phyloP scores from a whole-genome alignment of 1,140 invertebrate genomes.

The Acromyrmex echinatior region DNA sequence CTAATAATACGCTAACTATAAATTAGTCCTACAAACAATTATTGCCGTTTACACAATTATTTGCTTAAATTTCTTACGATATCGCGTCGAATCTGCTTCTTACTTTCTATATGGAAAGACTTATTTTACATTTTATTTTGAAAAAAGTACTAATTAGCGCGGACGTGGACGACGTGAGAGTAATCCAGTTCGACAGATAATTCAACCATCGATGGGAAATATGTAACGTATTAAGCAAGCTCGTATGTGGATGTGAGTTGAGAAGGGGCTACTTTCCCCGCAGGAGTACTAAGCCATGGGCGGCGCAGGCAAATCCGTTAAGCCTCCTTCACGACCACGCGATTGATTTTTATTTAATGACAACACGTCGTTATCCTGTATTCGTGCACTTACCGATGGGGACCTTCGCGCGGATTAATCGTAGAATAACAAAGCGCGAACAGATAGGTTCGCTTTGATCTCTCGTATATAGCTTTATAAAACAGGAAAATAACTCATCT shows the following conservation, averaged over 20 bases:
- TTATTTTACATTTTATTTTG: constrained; percentile 20
- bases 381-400: constrained; percentile 84
- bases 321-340: constrained; percentile 85
- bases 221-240: constrained; percentile 56
- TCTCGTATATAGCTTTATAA: constrained; percentile 37
- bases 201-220: constrained; percentile 37
- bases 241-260: constrained; percentile 44
- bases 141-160: constrained; percentile 46
- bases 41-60: not conserved
- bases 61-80: constrained; percentile 13
- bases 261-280: constrained; percentile 65
- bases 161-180: constrained; percentile 25
- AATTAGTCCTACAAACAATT: not conserved
- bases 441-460: constrained; percentile 76
- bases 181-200: constrained; percentile 42
- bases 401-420: constrained; percentile 78
- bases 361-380: constrained; percentile 83
- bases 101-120: not conserved
- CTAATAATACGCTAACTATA: not conserved
- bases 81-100: constrained; percentile 8
- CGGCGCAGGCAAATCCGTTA: constrained; percentile 86
- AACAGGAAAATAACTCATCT: constrained; percentile 15
- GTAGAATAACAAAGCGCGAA: constrained; percentile 80
- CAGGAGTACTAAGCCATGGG: constrained; percentile 81
- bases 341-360: constrained; percentile 88